These are phyloP conservation scores for Xanthia icteritia DNA, from an alignment of 2,888 invertebrate genomes.

Conservation along the genomic window DNA sequence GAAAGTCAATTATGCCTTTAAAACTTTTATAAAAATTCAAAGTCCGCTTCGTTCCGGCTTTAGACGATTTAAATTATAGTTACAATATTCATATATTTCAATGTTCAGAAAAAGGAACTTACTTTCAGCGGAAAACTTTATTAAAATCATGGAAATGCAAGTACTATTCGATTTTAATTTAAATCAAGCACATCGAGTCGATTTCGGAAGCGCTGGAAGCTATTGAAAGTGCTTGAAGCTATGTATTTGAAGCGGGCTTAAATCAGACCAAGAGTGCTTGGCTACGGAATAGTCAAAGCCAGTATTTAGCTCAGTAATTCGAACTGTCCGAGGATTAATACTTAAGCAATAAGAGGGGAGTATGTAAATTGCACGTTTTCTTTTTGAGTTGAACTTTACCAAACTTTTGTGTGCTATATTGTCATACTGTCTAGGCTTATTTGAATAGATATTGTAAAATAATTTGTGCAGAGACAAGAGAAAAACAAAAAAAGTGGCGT, in stretches of 20 bases:
- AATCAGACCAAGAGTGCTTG: slow-evolving; percentile 13
- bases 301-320: slow-evolving; percentile 2
- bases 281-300: slow-evolving; percentile 8
- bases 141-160: slow-evolving; percentile 30
- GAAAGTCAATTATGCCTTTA: slow-evolving; percentile 17
- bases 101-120: slow-evolving; percentile 12
- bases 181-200: slow-evolving; percentile 12
- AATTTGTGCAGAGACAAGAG: too few species aligned
- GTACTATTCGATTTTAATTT: slow-evolving; percentile 41
- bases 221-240: slow-evolving; percentile 22
- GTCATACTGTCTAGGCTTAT: neutral
- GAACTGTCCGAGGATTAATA: slow-evolving; percentile 1
- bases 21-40: slow-evolving; percentile 2
- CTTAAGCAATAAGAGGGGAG: neutral
- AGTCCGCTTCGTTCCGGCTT: neutral
- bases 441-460: too few species aligned
- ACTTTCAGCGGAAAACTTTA: neutral
- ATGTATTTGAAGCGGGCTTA: slow-evolving; percentile 10
- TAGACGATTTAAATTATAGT: slow-evolving; percentile 2
- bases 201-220: slow-evolving; percentile 4
- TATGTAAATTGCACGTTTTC: neutral
- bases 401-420: neutral
- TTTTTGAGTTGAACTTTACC: neutral
- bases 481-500: too few species aligned
- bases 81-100: slow-evolving; percentile 20